A percentile compares a stretch with the other conserved stretches of the same genome.
These are phyloP conservation scores for Poeciliopsis paucimaculata DNA, from an alignment of 2,797 vertebrate genomes.

Conservation along the genomic window DNA sequence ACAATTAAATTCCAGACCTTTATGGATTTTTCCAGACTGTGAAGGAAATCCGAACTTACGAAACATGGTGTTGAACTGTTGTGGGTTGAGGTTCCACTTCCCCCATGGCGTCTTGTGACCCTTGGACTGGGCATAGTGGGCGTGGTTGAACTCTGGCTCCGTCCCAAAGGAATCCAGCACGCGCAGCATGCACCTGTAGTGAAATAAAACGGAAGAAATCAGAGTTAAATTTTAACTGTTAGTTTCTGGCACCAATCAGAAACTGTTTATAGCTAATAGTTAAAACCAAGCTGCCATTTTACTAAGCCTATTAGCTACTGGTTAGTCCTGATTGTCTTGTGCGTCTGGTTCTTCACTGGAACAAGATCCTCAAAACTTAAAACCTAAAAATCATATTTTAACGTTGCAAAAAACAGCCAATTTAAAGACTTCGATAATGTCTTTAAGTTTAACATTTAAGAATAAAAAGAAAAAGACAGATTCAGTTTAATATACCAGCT, in stretches of 20 bases:
- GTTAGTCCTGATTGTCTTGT: neutral
- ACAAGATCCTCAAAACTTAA: too few species aligned
- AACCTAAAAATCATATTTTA: neutral
- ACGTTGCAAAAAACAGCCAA: neutral
- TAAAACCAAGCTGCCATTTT: neutral
- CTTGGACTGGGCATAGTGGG: slow-evolving; percentile 97
- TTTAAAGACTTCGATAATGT: too few species aligned
- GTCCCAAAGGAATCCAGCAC: slow-evolving; percentile 98
- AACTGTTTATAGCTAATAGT: neutral
- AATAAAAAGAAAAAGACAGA: neutral
- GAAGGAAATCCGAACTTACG: slow-evolving; percentile 84
- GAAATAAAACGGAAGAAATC: neutral
- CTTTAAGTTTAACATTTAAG: too few species aligned
- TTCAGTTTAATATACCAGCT: neutral
- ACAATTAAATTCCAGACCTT: neutral
- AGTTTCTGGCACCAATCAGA: neutral
- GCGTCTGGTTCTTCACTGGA: too few species aligned
- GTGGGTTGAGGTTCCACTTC: slow-evolving; percentile 99
- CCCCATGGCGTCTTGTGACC: slow-evolving; percentile 99
- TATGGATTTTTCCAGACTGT: neutral
- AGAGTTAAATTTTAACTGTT: neutral
- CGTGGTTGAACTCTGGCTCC: slow-evolving; percentile 98
- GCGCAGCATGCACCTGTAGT: slow-evolving; percentile 92
- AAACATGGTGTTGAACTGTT: slow-evolving; percentile 99
- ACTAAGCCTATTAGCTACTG: neutral